Percentiles rank a stretch among this genome's conserved stretches.
These are phyloP conservation scores for Electrophaes corylata DNA, from an alignment of 2,888 invertebrate genomes.

Conservation along the genomic window DNA sequence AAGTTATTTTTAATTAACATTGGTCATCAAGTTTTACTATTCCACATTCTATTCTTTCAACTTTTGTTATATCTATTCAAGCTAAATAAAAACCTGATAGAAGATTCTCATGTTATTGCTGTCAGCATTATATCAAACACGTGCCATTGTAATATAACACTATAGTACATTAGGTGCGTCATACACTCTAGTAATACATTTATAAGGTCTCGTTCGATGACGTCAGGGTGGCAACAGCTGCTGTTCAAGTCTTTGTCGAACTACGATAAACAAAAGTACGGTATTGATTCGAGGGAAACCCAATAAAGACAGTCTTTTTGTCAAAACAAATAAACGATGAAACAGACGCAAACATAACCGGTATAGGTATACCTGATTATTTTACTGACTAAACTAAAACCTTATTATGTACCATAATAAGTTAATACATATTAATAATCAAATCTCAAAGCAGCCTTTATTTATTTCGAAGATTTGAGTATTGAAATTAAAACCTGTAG, in stretches of 20 bases:
- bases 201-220: conserved; percentile 2
- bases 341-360: background rate
- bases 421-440: no score
- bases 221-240: conserved; percentile 4
- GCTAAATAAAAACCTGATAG: background rate
- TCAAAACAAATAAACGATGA: background rate
- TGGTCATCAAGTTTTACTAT: no score
- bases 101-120: conserved; percentile 1
- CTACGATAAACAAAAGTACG: conserved; percentile 3
- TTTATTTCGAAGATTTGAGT: no score
- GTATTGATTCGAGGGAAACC: background rate
- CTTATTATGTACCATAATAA: no score
- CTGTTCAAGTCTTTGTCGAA: conserved; percentile 5
- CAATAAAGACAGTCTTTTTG: no score
- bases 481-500: no score
- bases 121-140: conserved; percentile 5
- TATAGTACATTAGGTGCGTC: conserved; percentile 9
- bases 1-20: no score
- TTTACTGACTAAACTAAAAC: no score
- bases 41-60: background rate
- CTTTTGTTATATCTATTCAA: background rate
- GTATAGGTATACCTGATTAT: no score
- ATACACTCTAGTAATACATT: background rate
- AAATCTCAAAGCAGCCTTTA: no score
- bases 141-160: conserved; percentile 10